Conservation (phyloP, 1,140 invertebrate genomes). For the Meloidogyne exigua region DNA sequence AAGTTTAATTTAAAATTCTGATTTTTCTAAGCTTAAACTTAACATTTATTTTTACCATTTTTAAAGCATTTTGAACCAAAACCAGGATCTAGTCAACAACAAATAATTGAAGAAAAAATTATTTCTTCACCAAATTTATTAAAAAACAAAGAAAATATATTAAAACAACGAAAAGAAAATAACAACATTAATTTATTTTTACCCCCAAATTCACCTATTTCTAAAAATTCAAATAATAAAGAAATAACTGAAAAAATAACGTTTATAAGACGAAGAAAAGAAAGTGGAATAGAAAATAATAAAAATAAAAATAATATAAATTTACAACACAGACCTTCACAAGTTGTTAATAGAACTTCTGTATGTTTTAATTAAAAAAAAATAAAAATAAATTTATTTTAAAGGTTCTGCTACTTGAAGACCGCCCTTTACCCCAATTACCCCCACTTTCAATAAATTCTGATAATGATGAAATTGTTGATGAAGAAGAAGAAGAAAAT, state of each 20-base stretch:
- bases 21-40: not conserved
- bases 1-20: not conserved
- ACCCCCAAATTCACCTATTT: not conserved
- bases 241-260: not conserved
- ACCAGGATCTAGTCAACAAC: not conserved
- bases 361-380: not conserved
- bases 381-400: not conserved
- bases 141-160: not conserved
- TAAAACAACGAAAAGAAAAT: not conserved
- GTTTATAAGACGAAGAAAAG: not conserved
- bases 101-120: not conserved
- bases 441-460: slow-evolving; percentile 2
- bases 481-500: slow-evolving; percentile 28
- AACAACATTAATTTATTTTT: not conserved
- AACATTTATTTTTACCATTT: not conserved
- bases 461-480: slow-evolving; percentile 7
- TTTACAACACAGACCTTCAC: not conserved
- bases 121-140: not conserved
- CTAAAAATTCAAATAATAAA: not conserved
- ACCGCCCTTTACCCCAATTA: slow-evolving; percentile 34
- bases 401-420: slow-evolving; percentile 33
- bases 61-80: not conserved
- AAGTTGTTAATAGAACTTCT: slow-evolving; percentile 19
- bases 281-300: not conserved
- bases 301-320: not conserved